Percentiles rank a stretch among this genome's conserved stretches.
These are phyloP conservation scores for Hermatobates lingyangjiaoensis DNA, from an alignment of 1,140 invertebrate species.

Conservation along the genomic window DNA sequence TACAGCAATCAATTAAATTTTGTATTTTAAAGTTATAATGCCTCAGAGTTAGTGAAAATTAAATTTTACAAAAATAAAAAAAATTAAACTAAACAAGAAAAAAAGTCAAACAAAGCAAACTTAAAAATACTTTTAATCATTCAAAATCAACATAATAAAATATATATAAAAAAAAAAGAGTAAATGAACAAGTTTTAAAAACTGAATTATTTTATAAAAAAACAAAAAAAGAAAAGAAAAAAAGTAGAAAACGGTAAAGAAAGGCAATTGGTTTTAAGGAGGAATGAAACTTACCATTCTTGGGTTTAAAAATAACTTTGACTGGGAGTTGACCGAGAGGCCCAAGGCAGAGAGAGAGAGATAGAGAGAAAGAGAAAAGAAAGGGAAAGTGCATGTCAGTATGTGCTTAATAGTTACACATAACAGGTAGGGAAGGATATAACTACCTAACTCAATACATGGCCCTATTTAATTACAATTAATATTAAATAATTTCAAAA, in stretches of 20 bases:
- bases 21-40: too few relatives aligned
- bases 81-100: too few relatives aligned
- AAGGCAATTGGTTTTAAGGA: conserved; percentile 16
- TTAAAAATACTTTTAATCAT: too few relatives aligned
- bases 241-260: conserved; percentile 17
- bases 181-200: neutral
- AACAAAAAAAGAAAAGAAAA: conserved; percentile 10
- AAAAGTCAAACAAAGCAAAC: too few relatives aligned
- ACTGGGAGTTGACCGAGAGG: conserved; percentile 30
- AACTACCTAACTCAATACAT: neutral
- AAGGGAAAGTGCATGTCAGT: conserved; percentile 19
- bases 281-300: conserved; percentile 30
- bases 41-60: too few relatives aligned
- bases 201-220: conserved; percentile 7
- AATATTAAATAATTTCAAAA: too few relatives aligned
- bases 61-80: too few relatives aligned
- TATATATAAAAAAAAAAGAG: conserved; percentile 1
- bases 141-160: conserved; percentile 2
- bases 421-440: neutral
- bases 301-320: conserved; percentile 35
- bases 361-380: conserved; percentile 16
- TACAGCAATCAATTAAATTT: too few relatives aligned
- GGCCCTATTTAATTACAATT: neutral
- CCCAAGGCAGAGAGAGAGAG: conserved; percentile 18
- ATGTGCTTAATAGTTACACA: conserved; percentile 9